Percentiles rank a stretch among this genome's conserved stretches.
phyloP scores from a whole-genome alignment of 2,113 vertebrate species.

The Channa argus region DNA sequence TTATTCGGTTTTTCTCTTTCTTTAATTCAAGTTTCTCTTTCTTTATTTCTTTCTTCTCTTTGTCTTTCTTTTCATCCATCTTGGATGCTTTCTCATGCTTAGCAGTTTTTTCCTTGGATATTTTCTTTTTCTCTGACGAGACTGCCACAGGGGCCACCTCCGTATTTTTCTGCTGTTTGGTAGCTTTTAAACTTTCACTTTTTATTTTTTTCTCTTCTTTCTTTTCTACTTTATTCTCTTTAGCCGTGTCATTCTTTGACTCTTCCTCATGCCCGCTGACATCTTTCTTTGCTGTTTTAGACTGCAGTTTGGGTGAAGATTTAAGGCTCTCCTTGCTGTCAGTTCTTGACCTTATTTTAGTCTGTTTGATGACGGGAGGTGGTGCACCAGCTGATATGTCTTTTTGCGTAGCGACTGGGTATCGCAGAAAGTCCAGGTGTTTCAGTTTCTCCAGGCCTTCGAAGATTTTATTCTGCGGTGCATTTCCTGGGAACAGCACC shows the following conservation, averaged over 20 bases:
- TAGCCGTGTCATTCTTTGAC: slow-evolving; percentile 85
- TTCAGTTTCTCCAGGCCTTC: slow-evolving; percentile 97
- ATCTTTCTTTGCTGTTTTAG: slow-evolving; percentile 90
- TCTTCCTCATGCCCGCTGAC: slow-evolving; percentile 85
- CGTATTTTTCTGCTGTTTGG: slow-evolving; percentile 87
- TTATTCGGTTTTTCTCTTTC: slow-evolving; percentile 89
- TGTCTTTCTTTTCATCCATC: slow-evolving; percentile 94
- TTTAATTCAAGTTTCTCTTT: slow-evolving; percentile 84
- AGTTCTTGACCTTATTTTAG: slow-evolving; percentile 93
- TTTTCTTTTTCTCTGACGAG: slow-evolving; percentile 89
- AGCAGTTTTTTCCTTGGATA: slow-evolving; percentile 89
- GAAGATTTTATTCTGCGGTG: slow-evolving; percentile 97
- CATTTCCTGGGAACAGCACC: slow-evolving; percentile 97
- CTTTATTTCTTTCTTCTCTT: slow-evolving; percentile 94
- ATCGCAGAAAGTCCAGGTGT: slow-evolving; percentile 95
- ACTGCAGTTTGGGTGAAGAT: slow-evolving; percentile 87
- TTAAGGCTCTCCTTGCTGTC: slow-evolving; percentile 98
- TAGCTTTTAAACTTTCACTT: slow-evolving; percentile 85
- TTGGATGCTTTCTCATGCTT: slow-evolving; percentile 92
- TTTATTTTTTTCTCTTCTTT: slow-evolving; percentile 88
- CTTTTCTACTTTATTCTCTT: slow-evolving; percentile 90
- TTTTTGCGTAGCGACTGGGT: slow-evolving; percentile 96
- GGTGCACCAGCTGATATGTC: slow-evolving; percentile 88
- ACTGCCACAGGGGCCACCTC: slow-evolving; percentile 82
- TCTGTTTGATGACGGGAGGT: slow-evolving; percentile 90